Percentiles rank a stretch among this genome's conserved stretches.
Evolutionary conservation across 1,140 invertebrate species (phyloP).

Genomic region (Bombus confusus): DNA sequence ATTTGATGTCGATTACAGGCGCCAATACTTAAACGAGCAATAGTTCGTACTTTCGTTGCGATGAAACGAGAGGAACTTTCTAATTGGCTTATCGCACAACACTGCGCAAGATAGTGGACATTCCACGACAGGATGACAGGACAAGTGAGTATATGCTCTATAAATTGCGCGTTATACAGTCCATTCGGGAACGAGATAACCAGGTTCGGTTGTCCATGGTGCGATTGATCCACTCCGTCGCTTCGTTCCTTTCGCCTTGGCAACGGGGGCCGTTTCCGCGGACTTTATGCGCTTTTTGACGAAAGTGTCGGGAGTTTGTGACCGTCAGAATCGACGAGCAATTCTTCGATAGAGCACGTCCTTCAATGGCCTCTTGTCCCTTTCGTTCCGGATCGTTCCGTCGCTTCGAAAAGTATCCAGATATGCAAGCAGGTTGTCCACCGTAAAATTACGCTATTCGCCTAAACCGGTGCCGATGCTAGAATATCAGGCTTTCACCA

Average conservation of each 20-base stretch:
- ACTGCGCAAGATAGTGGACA: conserved; percentile 36
- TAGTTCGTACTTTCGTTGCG: conserved; percentile 41
- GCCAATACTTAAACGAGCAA: conserved; percentile 17
- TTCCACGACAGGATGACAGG: background rate
- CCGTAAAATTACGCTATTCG: conserved; percentile 19
- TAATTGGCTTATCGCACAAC: conserved; percentile 54
- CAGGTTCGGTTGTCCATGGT: conserved; percentile 20
- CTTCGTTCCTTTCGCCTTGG: conserved; percentile 40
- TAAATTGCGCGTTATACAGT: conserved; percentile 75
- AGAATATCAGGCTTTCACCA: background rate
- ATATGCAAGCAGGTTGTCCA: conserved; percentile 21
- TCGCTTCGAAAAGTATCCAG: conserved; percentile 3
- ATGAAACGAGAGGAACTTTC: conserved; percentile 34
- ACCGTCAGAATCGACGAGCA: conserved; percentile 10
- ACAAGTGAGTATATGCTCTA: conserved; percentile 49
- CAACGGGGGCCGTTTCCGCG: conserved; percentile 57
- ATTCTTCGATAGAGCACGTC: conserved; percentile 14
- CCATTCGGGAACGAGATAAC: conserved; percentile 67
- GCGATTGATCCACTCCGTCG: conserved; percentile 17
- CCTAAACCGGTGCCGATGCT: background rate
- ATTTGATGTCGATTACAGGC: conserved; percentile 2
- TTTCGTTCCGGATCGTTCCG: background rate
- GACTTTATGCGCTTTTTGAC: conserved; percentile 74
- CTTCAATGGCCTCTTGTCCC: conserved; percentile 7
- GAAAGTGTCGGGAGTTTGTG: conserved; percentile 71